These are phyloP conservation scores for Aspidoscelis tigris DNA, from an alignment of 2,113 vertebrate species.

Conservation along the genomic window DNA sequence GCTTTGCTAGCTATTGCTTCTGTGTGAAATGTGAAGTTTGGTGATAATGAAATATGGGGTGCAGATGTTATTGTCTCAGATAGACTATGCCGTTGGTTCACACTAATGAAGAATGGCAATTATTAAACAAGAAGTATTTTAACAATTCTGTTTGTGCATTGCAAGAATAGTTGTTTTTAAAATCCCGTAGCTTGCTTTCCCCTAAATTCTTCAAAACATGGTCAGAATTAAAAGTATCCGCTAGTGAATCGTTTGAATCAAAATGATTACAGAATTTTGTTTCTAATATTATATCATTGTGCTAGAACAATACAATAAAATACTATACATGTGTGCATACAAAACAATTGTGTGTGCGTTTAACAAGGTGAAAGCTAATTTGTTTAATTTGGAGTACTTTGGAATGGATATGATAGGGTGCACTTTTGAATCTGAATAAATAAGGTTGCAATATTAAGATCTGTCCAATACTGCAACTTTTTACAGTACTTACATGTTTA, in stretches of 20 bases:
- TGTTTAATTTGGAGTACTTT: background rate
- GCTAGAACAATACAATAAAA: slow-evolving; percentile 37
- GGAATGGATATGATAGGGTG: too few species aligned
- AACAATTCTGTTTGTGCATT: slow-evolving; percentile 76
- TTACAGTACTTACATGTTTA: too few species aligned
- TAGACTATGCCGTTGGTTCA: slow-evolving; percentile 79
- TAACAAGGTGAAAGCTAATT: background rate
- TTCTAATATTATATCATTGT: slow-evolving; percentile 40
- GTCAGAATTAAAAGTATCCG: slow-evolving; percentile 13
- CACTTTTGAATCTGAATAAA: too few species aligned
- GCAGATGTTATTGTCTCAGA: slow-evolving; percentile 84
- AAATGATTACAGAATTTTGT: slow-evolving; percentile 44
- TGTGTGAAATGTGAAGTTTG: slow-evolving; percentile 93
- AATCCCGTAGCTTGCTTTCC: slow-evolving; percentile 49
- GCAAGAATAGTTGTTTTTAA: slow-evolving; percentile 65
- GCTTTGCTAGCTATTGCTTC: slow-evolving; percentile 85
- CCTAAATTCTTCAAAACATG: slow-evolving; percentile 63
- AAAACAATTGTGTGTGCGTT: slow-evolving; percentile 1
- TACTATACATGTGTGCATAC: rapidly evolving
- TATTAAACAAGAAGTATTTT: slow-evolving; percentile 81
- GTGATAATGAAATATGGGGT: slow-evolving; percentile 95
- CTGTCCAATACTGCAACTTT: too few species aligned
- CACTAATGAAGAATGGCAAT: slow-evolving; percentile 81
- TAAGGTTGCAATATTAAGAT: too few species aligned
- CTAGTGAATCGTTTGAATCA: slow-evolving; percentile 39